Evolutionary conservation across 2,113 vertebrate species (phyloP).

Genomic region (Ciconia stormi): DNA sequence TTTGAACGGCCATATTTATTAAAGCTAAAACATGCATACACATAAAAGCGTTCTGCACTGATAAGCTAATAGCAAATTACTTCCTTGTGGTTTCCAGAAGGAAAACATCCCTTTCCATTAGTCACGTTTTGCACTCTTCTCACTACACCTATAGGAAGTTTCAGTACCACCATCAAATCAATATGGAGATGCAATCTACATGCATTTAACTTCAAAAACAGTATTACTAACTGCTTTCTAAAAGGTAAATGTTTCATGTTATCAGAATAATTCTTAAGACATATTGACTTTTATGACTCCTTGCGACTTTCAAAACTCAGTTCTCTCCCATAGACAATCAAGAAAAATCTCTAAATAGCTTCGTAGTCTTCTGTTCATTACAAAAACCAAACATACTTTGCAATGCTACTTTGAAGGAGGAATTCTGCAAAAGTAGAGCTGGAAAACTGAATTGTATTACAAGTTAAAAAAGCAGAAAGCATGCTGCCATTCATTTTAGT

Average conservation of each 20-base stretch:
- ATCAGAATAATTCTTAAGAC: not conserved
- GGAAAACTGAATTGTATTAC: not conserved
- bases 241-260: not conserved
- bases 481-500: constrained; percentile 40
- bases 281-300: not conserved
- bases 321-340: not conserved
- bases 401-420: not conserved
- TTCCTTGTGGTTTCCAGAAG: not conserved
- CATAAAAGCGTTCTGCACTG: not conserved
- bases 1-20: not conserved
- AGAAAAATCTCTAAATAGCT: not conserved
- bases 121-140: not conserved
- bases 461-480: constrained; percentile 16
- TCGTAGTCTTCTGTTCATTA: not conserved
- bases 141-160: not conserved
- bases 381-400: not conserved
- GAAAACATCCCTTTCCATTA: not conserved
- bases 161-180: not conserved
- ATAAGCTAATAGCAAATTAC: not conserved
- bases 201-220: not conserved
- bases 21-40: not conserved
- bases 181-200: not conserved
- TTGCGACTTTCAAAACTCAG: not conserved
- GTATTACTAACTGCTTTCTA: not conserved
- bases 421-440: not conserved